Conservation (phyloP, 2,113 vertebrate genomes). For the Pseudorhombus dupliciocellatus region DNA sequence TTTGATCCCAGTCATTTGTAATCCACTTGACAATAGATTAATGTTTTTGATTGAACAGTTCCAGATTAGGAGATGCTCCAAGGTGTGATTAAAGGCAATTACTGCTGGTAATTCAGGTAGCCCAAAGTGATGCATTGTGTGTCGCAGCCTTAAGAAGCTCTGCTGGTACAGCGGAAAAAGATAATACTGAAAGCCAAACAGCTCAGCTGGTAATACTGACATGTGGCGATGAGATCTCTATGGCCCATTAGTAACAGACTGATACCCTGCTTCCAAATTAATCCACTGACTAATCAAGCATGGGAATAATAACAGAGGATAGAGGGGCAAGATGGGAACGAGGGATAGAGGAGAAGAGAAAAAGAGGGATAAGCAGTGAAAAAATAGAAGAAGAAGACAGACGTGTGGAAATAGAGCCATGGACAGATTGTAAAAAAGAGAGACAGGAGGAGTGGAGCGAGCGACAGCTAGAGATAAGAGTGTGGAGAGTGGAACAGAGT, state of each 20-base stretch:
- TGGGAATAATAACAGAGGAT: conserved; percentile 74
- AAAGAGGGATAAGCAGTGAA: conserved; percentile 38
- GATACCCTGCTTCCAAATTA: conserved; percentile 81
- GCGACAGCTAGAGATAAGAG: conserved; percentile 68
- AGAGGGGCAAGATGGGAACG: conserved; percentile 50
- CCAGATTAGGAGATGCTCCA: conserved; percentile 16
- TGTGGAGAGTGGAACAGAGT: conserved; percentile 59
- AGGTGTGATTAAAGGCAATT: conserved; percentile 37
- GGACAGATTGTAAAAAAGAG: conserved; percentile 59
- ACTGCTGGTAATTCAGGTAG: conserved; percentile 26
- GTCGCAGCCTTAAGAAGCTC: conserved; percentile 40
- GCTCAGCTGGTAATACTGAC: conserved; percentile 76
- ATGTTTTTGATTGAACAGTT: conserved; percentile 32
- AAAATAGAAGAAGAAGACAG: conserved; percentile 54
- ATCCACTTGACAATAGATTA: conserved; percentile 12
- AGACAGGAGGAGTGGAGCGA: conserved; percentile 42
- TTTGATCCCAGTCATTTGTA: conserved; percentile 21
- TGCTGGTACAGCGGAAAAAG: conserved; percentile 43
- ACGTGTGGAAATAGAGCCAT: conserved; percentile 72
- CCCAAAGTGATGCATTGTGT: conserved; percentile 37
- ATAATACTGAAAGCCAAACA: conserved; percentile 76
- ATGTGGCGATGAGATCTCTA: conserved; percentile 79
- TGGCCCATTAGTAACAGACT: conserved; percentile 81
- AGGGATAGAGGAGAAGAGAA: conserved; percentile 35
- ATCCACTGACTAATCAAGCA: conserved; percentile 82